A percentile compares a stretch with the other conserved stretches of the same genome.
phyloP scores from a whole-genome alignment of 2,113 vertebrate species.

The Nannospalax galili region DNA sequence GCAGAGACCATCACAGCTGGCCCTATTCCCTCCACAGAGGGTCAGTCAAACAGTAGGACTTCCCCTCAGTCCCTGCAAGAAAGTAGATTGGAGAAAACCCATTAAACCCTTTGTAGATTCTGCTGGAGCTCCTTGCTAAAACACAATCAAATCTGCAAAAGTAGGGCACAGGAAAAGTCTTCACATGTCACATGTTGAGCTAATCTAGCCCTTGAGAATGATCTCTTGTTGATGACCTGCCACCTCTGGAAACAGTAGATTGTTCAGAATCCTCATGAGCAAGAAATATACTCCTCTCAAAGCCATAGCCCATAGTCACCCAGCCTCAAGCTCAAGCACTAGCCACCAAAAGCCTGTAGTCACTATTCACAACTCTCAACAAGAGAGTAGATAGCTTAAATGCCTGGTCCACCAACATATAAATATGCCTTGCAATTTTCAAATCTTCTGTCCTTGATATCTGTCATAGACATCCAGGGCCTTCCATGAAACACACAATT shows the following conservation, averaged over 20 bases:
- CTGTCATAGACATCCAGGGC: background rate
- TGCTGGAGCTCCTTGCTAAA: background rate
- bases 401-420: background rate
- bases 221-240: background rate
- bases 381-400: background rate
- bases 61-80: background rate
- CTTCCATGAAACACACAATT: conserved; percentile 10
- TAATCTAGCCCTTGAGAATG: background rate
- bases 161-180: background rate
- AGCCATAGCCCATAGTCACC: background rate
- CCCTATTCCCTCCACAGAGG: background rate
- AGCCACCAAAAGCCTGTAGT: background rate
- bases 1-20: background rate
- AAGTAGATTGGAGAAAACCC: accelerated
- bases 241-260: background rate
- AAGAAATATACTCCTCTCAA: background rate
- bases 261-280: background rate
- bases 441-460: conserved; percentile 27
- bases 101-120: background rate
- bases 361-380: background rate
- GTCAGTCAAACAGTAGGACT: background rate
- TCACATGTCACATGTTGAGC: too few species aligned
- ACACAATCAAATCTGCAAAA: conserved; percentile 32
- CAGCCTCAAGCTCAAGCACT: background rate
- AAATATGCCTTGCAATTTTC: conserved; percentile 38